These are phyloP conservation scores for Cardiocondyla obscurior DNA, from an alignment of 1,140 invertebrate species.

Conservation along the genomic window DNA sequence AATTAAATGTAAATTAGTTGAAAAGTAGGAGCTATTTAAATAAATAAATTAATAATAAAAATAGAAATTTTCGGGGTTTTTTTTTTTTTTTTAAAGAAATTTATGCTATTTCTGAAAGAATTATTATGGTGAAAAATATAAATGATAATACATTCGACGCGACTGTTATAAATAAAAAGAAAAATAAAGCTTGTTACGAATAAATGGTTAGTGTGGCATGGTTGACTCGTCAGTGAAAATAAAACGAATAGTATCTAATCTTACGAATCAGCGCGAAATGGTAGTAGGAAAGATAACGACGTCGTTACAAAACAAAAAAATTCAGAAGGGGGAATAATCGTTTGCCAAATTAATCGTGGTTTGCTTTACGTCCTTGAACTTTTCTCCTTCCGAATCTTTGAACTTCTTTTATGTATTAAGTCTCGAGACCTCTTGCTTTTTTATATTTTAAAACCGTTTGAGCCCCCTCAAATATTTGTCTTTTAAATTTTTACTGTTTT, in stretches of 20 bases:
- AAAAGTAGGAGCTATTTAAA: background rate
- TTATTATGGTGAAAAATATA: background rate
- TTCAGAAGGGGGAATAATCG: conserved; percentile 12
- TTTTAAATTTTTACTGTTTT: background rate
- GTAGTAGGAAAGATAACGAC: background rate
- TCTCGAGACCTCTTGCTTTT: background rate
- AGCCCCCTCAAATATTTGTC: background rate
- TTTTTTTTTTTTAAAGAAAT: background rate
- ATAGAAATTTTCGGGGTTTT: background rate
- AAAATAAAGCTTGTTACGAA: conserved; percentile 52
- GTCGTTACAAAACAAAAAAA: conserved; percentile 37
- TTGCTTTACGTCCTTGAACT: conserved; percentile 6
- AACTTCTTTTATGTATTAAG: conserved; percentile 10
- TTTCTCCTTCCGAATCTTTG: background rate
- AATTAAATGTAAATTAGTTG: background rate
- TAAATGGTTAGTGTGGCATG: conserved; percentile 38
- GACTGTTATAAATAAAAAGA: conserved; percentile 7
- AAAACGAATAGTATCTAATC: conserved; percentile 70
- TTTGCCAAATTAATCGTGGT: conserved; percentile 37
- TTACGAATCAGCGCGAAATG: conserved; percentile 49
- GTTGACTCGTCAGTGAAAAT: conserved; percentile 62
- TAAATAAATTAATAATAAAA: background rate
- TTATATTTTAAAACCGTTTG: background rate
- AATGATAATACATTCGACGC: conserved; percentile 1
- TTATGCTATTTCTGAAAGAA: too few species aligned